Conservation (phyloP, 2,888 invertebrate species). For the Drosophila kanekoi region DNA sequence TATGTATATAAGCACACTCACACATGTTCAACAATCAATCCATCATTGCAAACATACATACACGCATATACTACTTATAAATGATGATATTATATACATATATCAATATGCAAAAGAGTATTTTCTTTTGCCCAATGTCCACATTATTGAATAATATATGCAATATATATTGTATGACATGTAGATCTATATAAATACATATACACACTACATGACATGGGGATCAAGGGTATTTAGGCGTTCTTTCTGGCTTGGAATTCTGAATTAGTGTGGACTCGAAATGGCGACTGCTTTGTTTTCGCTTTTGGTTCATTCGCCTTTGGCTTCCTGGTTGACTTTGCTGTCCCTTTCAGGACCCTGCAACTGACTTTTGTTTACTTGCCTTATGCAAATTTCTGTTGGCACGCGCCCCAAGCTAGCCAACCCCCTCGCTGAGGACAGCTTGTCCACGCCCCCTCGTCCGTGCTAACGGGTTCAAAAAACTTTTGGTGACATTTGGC, state of each 20-base stretch:
- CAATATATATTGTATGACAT: too few relatives aligned
- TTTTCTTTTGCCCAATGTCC: too few relatives aligned
- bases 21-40: too few relatives aligned
- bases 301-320: conserved; percentile 53
- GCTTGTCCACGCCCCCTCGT: not conserved
- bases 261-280: not conserved
- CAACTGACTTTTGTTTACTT: conserved; percentile 36
- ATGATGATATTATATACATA: too few relatives aligned
- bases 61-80: too few relatives aligned
- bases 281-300: not conserved
- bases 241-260: not conserved
- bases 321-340: conserved; percentile 11
- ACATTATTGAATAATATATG: not conserved
- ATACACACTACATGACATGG: not conserved
- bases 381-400: conserved; percentile 67
- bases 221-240: not conserved
- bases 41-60: too few relatives aligned
- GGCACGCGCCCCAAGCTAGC: conserved; percentile 12
- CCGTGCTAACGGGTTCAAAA: conserved; percentile 66
- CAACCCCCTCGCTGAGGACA: conserved; percentile 19
- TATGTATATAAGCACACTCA: too few relatives aligned
- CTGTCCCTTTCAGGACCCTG: not conserved
- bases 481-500: conserved; percentile 78
- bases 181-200: too few relatives aligned
- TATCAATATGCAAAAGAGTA: too few relatives aligned